Base-by-base conservation (phyloP, 2,888 invertebrate species). In the Amiota communis region DNA sequence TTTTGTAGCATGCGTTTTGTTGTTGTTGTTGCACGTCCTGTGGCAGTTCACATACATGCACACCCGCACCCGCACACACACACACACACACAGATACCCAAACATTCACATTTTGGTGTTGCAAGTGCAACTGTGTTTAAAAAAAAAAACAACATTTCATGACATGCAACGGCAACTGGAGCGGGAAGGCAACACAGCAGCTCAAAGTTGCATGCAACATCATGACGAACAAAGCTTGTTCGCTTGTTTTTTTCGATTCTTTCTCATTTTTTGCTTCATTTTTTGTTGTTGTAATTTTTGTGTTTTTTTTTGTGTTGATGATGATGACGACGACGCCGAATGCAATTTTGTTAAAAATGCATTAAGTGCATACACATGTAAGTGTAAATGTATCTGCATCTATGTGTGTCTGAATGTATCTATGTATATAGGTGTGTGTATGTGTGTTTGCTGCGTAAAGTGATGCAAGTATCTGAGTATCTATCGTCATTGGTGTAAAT, bases 321-420 rank as follows among this genome's bases (percentile, higher is more conserved):
- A 36, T 36, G 36, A 36, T 6, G 36, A 36, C 36, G 36, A 6
- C 81, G 80, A 77, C 80, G 82, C 75, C 80, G 85, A 86, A 83
- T 85, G 85, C 81, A 83, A 86, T 87, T 85, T 86, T 83, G 83
- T 83, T 82, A 84, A 86, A 86, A 86, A 81, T 84, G 81, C 82
- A 84, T 80, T 78, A 77, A 81, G 79, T 79, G 78, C 77, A 84
- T 79, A 76, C 79, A 81, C 71, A 70, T 71, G 59, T 72, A 72
- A 47, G 49, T 61, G 65, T 75, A 70, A 56, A 20, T 63, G 47
- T 77, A 70, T 63, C 71, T 71, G 71, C 63, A 68, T 74, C 72
- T 64, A 71, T 74, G 72, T 74, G 72, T 64, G 74, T 73, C 71
- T 53, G 23, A 65, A 65, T 65, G 65, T 17, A 57, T 17, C 17